Base-by-base conservation (phyloP, 2,888 invertebrate genomes). In the Meandrusa payeni region DNA sequence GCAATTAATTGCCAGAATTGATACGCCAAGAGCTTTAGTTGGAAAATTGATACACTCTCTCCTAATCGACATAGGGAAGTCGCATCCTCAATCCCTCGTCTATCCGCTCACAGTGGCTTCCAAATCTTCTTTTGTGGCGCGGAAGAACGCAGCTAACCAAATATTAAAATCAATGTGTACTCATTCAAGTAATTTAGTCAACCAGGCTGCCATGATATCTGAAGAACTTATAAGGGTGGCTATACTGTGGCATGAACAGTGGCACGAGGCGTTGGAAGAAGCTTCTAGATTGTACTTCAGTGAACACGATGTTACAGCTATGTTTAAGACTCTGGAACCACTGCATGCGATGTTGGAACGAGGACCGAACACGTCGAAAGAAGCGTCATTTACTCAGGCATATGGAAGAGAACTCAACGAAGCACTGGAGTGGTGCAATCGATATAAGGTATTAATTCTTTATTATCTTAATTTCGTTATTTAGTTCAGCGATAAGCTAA, bases 211-310 rank as follows among this genome's bases (percentile, higher is more conserved):
- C 61, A 94, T 97, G 94, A 98, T 97, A 48, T 93, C 97, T 28
- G 98, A 99, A 61, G 99, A 99, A 76, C 88, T 99, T 33, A 99
- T 99, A 45, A 89, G 99, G 40, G 98, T 99, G 0, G 99, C 99
- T 1, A 99, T 99, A 54, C 85, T 99, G 9, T 99, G 99, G 99
- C 99, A 99, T 68, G 99, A 99, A 74, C 93, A 98, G 64, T 99
- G 99, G 99, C 97, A 99, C 69, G 99, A 99, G 74, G 99, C 98
- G 0, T 80, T 99, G 10, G 96, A 96, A 62, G 98, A 99, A 71
- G 98, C 98, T 0, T 96, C 96, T 2, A 69, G 93, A 51, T 82
- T 99, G 5, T 99, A 97, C 76, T 99, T 99, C 75, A 98, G 97
- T 1, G 99, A 99, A 73, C 91, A 94, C 46, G 98, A 99, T 70